These are phyloP conservation scores for Euspilapteryx auroguttella DNA, from an alignment of 2,888 invertebrate genomes.

Conservation along the genomic window DNA sequence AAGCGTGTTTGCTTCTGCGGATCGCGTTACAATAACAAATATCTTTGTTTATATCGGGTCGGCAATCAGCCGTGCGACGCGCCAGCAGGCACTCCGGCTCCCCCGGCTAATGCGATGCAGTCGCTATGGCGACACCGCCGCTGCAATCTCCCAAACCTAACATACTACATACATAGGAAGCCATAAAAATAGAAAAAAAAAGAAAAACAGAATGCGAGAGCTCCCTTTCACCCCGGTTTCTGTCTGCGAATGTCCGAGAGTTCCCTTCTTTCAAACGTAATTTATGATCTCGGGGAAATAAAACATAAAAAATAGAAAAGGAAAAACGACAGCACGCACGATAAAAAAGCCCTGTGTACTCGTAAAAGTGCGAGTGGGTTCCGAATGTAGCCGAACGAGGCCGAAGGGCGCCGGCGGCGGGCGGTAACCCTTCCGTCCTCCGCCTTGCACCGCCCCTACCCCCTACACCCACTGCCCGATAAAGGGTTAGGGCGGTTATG, in stretches of 20 bases:
- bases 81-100: conserved; percentile 16
- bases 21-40: conserved; percentile 53
- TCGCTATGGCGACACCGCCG: conserved; percentile 46
- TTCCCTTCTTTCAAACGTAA: conserved; percentile 63
- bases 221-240: conserved; percentile 50
- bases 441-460: conserved; percentile 35
- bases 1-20: conserved; percentile 38
- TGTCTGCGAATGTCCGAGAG: conserved; percentile 55
- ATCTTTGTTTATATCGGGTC: conserved; percentile 28
- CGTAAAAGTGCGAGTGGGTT: conserved; percentile 46
- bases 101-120: conserved; percentile 44
- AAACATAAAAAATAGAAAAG: conserved; percentile 63
- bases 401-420: conserved; percentile 18
- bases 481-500: conserved; percentile 45
- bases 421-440: conserved; percentile 54
- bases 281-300: conserved; percentile 63
- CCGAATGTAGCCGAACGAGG: conserved; percentile 22
- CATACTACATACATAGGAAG: conserved; percentile 32
- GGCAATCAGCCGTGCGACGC: conserved; percentile 14
- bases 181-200: conserved; percentile 48
- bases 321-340: conserved; percentile 62
- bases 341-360: conserved; percentile 50
- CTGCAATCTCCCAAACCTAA: conserved; percentile 37
- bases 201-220: too few relatives aligned
- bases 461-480: conserved; percentile 25